phyloP scores from a whole-genome alignment of 2,113 vertebrate genomes.

The Laticauda colubrina region DNA sequence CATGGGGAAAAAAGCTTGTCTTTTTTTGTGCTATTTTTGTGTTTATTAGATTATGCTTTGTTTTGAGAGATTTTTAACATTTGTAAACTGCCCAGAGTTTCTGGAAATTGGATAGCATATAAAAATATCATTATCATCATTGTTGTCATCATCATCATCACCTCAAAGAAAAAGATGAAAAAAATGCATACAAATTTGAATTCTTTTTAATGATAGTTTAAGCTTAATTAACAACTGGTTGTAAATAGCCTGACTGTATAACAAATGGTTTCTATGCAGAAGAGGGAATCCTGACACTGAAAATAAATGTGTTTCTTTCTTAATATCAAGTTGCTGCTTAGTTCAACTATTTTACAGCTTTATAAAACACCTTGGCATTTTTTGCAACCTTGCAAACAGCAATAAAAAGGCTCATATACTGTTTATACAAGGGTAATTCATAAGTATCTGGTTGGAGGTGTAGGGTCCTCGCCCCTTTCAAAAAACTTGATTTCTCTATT shows the following conservation, averaged over 20 bases:
- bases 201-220: accelerated
- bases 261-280: background rate
- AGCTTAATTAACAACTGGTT: background rate
- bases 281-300: background rate
- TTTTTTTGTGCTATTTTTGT: background rate
- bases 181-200: accelerated
- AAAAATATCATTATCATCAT: background rate
- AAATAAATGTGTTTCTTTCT: background rate
- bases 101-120: background rate
- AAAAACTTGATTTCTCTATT: constrained; percentile 20
- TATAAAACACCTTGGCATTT: accelerated
- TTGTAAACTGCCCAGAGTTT: background rate
- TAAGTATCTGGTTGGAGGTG: background rate
- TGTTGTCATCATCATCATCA: background rate
- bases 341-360: background rate
- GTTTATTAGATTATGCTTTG: background rate
- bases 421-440: background rate
- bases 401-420: background rate
- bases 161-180: background rate
- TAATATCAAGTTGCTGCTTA: background rate
- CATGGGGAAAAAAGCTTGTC: background rate
- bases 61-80: background rate
- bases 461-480: constrained; percentile 26
- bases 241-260: background rate
- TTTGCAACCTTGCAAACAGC: accelerated